phyloP scores from a whole-genome alignment of 2,113 vertebrate species.

The Etia nguti region DNA sequence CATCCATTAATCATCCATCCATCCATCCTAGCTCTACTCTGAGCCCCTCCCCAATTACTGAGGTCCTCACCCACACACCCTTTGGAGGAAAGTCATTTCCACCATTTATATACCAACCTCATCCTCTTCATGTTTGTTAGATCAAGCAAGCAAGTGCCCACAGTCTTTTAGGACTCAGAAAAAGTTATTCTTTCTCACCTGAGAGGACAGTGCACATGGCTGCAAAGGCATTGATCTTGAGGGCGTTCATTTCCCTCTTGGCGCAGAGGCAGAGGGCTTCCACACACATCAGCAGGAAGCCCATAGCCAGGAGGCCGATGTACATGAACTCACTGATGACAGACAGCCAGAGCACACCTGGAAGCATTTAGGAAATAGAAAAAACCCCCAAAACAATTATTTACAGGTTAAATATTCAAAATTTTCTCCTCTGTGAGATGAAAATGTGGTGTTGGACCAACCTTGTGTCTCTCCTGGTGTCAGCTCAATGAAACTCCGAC shows the following conservation, averaged over 20 bases:
- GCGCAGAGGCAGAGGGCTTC: conserved; percentile 72
- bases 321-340: conserved; percentile 79
- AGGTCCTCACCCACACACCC: accelerated
- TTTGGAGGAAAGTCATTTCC: neutral
- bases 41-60: neutral
- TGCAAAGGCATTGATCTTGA: conserved; percentile 81
- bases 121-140: neutral
- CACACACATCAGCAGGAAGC: conserved; percentile 80
- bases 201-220: conserved; percentile 81
- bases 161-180: neutral
- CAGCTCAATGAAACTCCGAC: conserved; percentile 81
- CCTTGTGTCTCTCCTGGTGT: conserved; percentile 79
- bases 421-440: neutral
- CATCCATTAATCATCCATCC: neutral
- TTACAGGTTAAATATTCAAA: neutral
- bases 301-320: conserved; percentile 76
- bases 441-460: neutral
- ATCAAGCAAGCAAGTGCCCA: neutral
- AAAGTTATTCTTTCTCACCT: neutral
- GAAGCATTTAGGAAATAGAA: neutral
- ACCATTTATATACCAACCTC: neutral
- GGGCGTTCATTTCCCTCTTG: conserved; percentile 74
- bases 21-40: accelerated
- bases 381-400: neutral
- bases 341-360: conserved; percentile 81